These are phyloP conservation scores for Serranus cabrilla DNA, from an alignment of 2,797 vertebrate genomes.

Conservation along the genomic window DNA sequence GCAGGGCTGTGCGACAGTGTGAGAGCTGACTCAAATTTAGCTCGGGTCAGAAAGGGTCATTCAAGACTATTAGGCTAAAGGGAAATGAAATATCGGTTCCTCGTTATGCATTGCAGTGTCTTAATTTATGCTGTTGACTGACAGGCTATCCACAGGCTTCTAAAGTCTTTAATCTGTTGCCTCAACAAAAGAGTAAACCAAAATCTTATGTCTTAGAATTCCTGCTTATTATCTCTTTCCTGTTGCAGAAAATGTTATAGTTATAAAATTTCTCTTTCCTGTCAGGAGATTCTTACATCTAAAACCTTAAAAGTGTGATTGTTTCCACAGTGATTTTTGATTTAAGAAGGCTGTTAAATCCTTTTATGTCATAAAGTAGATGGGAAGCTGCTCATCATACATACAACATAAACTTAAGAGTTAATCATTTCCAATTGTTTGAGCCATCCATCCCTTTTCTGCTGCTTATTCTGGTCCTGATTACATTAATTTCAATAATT, in stretches of 20 bases:
- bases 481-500: background rate
- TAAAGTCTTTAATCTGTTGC: background rate
- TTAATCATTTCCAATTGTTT: slow-evolving; percentile 2
- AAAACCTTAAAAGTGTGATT: background rate
- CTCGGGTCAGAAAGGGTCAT: background rate
- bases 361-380: background rate
- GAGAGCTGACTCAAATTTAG: background rate
- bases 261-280: background rate
- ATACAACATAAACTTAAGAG: background rate
- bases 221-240: background rate
- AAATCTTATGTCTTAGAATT: too few relatives aligned
- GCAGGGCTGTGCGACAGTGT: too few relatives aligned
- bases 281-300: background rate
- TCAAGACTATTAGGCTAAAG: background rate
- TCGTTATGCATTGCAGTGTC: background rate
- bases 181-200: background rate
- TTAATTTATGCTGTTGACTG: background rate
- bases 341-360: background rate
- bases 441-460: slow-evolving; percentile 1
- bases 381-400: background rate
- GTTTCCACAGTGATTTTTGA: background rate
- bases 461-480: background rate
- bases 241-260: background rate
- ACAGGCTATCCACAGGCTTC: background rate
- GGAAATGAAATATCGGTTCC: too few relatives aligned